Evolutionary conservation across 2,113 vertebrate species (phyloP).

Genomic region (Columbina picui): DNA sequence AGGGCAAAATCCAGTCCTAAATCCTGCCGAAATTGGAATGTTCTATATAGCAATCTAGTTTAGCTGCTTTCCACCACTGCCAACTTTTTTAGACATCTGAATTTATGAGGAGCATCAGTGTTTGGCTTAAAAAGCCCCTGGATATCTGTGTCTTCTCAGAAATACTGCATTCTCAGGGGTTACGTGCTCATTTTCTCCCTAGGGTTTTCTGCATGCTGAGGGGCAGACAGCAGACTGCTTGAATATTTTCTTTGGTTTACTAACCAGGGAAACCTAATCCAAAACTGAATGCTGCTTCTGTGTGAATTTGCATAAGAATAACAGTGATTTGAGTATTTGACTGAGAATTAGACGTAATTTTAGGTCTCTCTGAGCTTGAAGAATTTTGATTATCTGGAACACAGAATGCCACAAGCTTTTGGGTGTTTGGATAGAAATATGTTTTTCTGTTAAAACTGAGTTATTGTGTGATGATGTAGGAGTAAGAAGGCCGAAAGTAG

Average conservation of each 20-base stretch:
- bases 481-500: neutral
- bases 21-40: neutral
- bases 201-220: neutral
- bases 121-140: neutral
- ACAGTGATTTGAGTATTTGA: neutral
- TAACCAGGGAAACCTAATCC: neutral
- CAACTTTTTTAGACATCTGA: neutral
- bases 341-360: neutral
- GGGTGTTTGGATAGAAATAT: neutral
- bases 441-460: neutral
- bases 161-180: neutral
- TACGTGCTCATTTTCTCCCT: neutral
- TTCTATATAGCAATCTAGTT: neutral
- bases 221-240: neutral
- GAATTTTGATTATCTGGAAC: neutral
- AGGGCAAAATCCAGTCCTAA: neutral
- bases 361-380: neutral
- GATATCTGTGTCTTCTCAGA: neutral
- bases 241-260: neutral
- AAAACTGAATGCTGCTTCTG: neutral
- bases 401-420: neutral
- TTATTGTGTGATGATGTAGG: neutral
- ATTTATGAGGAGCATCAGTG: neutral
- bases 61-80: neutral
- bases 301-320: slow-evolving; percentile 6